phyloP scores from a whole-genome alignment of 2,888 invertebrate genomes.

The Drosophila testacea region DNA sequence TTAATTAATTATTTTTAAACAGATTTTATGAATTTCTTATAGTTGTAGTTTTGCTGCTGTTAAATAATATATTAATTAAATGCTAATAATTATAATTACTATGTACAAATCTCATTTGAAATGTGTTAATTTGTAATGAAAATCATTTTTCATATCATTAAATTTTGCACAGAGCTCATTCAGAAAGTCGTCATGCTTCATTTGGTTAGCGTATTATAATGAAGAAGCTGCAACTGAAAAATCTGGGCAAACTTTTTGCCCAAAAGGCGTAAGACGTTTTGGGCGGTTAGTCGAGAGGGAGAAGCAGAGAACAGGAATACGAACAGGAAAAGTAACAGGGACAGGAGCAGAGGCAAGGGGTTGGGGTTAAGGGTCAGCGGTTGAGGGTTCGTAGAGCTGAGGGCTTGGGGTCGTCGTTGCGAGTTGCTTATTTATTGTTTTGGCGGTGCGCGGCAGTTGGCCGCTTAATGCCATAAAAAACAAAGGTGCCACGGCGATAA shows the following conservation, averaged over 20 bases:
- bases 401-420: constrained; percentile 35
- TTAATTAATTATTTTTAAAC: background rate
- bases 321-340: background rate
- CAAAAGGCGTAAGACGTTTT: constrained; percentile 72
- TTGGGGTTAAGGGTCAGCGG: constrained; percentile 25
- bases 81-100: background rate
- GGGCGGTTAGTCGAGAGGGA: background rate
- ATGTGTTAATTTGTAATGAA: background rate
- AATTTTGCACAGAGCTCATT: background rate
- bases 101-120: background rate
- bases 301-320: background rate
- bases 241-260: constrained; percentile 67
- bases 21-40: background rate
- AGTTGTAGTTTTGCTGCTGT: background rate
- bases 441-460: constrained; percentile 74
- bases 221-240: constrained; percentile 66
- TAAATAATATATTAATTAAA: background rate
- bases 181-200: constrained; percentile 1
- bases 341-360: background rate
- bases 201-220: constrained; percentile 50
- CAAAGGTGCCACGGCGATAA: constrained; percentile 77
- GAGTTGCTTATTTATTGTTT: constrained; percentile 75
- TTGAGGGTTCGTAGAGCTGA: constrained; percentile 20
- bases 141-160: background rate
- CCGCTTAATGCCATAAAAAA: constrained; percentile 76